phyloP scores from a whole-genome alignment of 2,113 vertebrate genomes.

The Hipposideros armiger region DNA sequence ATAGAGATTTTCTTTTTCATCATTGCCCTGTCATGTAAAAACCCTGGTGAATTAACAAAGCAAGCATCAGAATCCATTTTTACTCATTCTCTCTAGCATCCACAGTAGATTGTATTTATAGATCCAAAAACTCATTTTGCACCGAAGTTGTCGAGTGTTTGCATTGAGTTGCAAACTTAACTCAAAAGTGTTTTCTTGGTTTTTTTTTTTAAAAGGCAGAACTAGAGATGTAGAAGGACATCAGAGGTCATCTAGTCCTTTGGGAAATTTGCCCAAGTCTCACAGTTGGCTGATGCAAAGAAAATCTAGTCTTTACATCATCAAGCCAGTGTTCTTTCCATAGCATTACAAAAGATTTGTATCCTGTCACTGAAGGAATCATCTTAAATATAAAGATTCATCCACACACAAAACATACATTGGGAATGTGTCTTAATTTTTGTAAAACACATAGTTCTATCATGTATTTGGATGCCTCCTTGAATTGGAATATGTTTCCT shows the following conservation, averaged over 20 bases:
- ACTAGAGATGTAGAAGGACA: not conserved
- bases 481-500: not conserved
- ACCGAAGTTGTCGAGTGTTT: conserved; percentile 41
- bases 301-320: conserved; percentile 12
- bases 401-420: not conserved
- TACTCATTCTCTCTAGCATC: conserved; percentile 49
- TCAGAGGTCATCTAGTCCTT: not conserved
- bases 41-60: conserved; percentile 61
- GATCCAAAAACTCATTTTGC: conserved; percentile 68
- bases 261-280: conserved; percentile 5
- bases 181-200: not conserved
- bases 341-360: conserved; percentile 1
- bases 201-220: not conserved
- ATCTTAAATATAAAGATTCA: conserved; percentile 1
- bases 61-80: conserved; percentile 56
- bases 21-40: conserved; percentile 45
- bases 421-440: not conserved
- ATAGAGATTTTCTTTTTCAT: not conserved
- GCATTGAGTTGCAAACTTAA: conserved; percentile 42
- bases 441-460: not conserved
- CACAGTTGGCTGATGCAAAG: not conserved
- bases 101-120: conserved; percentile 51
- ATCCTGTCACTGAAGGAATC: not conserved
- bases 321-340: not conserved
- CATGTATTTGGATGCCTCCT: not conserved